Conservation (phyloP, 35 echinoderm and acorn worm genomes). For the Patiria miniata region DNA sequence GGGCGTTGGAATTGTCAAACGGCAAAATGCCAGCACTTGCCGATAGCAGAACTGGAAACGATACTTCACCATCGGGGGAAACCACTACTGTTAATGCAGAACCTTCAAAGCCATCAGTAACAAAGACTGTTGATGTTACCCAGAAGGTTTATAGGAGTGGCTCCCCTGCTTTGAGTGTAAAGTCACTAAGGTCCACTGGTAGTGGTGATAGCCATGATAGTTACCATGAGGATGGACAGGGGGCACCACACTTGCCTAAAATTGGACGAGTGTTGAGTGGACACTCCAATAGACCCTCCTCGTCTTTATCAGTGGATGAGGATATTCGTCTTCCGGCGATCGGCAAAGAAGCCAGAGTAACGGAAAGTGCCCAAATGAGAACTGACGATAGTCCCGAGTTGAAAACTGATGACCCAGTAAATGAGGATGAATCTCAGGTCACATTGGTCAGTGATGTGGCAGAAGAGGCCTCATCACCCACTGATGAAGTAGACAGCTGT, state of each 20-base stretch:
- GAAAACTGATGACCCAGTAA: background rate
- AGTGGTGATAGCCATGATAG: background rate
- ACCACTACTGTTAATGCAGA: background rate
- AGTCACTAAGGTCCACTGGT: background rate
- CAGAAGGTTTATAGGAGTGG: slow-evolving; percentile 16
- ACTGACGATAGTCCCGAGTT: background rate
- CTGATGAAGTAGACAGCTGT: background rate
- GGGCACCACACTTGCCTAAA: background rate
- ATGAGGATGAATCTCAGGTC: background rate
- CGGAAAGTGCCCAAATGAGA: background rate
- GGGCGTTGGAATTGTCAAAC: background rate
- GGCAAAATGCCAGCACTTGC: background rate
- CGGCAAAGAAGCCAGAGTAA: background rate
- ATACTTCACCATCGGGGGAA: background rate
- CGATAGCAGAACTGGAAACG: background rate
- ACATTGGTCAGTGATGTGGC: background rate
- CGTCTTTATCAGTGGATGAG: background rate
- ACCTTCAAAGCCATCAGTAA: background rate
- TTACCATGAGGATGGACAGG: background rate
- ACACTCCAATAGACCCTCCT: background rate
- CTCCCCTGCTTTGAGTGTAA: background rate
- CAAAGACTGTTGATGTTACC: background rate
- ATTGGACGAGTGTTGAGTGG: background rate
- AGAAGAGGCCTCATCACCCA: background rate
- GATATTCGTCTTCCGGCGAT: background rate